These are phyloP conservation scores for Enteromius afrohamiltoni DNA, from an alignment of 2,797 vertebrate genomes.

Conservation along the genomic window DNA sequence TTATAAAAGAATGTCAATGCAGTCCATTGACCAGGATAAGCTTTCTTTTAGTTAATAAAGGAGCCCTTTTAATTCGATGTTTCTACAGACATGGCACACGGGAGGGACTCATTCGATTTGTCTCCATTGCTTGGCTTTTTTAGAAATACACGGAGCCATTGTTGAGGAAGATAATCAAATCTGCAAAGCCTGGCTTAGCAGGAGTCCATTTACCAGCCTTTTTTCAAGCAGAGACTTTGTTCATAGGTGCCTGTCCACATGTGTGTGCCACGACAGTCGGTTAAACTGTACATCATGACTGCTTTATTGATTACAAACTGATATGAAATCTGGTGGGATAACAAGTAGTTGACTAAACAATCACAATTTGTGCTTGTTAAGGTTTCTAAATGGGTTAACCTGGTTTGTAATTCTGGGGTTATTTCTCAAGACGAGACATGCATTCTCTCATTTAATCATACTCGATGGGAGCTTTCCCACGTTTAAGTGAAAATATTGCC, in stretches of 20 bases:
- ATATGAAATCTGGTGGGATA: neutral
- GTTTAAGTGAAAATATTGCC: neutral
- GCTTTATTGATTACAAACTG: neutral
- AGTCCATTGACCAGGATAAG: conserved; percentile 33
- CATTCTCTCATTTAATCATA: neutral
- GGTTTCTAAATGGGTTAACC: neutral
- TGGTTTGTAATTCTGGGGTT: neutral
- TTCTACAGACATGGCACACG: neutral
- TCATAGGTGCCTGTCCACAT: conserved; percentile 1
- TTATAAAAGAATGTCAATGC: conserved; percentile 41
- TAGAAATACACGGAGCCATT: conserved; percentile 50
- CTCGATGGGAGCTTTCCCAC: neutral
- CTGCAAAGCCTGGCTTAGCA: conserved; percentile 25
- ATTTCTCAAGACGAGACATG: neutral
- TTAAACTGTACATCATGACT: neutral
- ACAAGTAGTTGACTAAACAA: neutral
- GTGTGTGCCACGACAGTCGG: neutral
- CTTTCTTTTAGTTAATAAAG: conserved; percentile 46
- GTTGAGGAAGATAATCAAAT: conserved; percentile 61
- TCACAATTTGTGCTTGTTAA: neutral
- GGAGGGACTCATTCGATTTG: conserved; percentile 53
- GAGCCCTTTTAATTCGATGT: conserved; percentile 46
- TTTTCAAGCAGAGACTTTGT: conserved; percentile 48
- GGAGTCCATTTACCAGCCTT: conserved; percentile 45
- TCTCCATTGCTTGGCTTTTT: conserved; percentile 52